Conservation (phyloP, 2,113 vertebrate genomes). For the Dendropsophus ebraccatus region DNA sequence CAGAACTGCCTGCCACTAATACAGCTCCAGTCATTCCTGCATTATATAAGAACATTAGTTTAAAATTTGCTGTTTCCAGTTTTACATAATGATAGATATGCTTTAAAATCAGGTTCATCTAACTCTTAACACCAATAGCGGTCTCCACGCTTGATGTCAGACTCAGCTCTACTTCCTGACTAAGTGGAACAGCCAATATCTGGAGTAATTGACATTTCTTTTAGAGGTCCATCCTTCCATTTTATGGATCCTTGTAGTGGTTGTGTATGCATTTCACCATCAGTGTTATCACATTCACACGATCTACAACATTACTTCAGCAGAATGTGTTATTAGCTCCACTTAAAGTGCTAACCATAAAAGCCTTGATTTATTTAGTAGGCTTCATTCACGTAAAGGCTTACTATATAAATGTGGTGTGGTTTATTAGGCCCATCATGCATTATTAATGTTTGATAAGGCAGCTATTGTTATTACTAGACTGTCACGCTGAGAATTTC, state of each 20-base stretch:
- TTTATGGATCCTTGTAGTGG: not conserved
- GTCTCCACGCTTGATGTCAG: not conserved
- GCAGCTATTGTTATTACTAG: conserved; percentile 17
- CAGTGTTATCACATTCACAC: not conserved
- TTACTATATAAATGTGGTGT: conserved; percentile 11
- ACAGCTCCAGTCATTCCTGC: too few species aligned
- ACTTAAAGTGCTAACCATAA: not conserved
- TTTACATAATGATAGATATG: too few species aligned
- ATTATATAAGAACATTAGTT: too few species aligned
- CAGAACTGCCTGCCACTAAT: too few species aligned
- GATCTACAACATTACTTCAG: too few species aligned
- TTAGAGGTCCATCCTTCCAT: not conserved
- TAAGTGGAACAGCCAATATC: not conserved
- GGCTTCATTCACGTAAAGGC: conserved; percentile 15
- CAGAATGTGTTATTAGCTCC: not conserved
- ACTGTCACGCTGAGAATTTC: conserved; percentile 21
- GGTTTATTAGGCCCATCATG: conserved; percentile 15
- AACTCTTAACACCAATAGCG: too few species aligned
- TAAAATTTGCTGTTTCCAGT: too few species aligned
- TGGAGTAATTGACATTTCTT: not conserved
- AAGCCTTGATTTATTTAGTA: conserved; percentile 4
- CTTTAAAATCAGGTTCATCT: too few species aligned
- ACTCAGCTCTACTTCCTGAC: not conserved
- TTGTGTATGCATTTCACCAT: not conserved
- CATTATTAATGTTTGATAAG: conserved; percentile 35